Percentiles rank a stretch among this genome's conserved stretches.
Conservation (phyloP, 1,140 invertebrate genomes). For the Tetramorium parvispinum region DNA sequence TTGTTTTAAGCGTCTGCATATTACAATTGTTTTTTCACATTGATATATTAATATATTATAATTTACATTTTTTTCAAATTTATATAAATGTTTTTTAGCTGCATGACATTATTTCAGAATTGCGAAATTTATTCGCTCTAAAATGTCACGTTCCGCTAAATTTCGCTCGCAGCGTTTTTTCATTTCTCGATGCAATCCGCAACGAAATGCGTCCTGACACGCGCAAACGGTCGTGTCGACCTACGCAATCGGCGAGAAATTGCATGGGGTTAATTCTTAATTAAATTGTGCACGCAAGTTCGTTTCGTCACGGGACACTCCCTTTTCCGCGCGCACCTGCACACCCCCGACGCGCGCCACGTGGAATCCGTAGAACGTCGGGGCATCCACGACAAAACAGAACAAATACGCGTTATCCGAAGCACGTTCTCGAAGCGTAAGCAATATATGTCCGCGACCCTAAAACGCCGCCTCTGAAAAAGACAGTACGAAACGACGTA, state of each 20-base stretch:
- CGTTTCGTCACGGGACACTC: conserved; percentile 64
- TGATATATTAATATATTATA: neutral
- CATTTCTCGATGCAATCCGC: conserved; percentile 12
- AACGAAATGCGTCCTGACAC: conserved; percentile 7
- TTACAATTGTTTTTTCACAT: neutral
- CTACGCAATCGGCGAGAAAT: neutral
- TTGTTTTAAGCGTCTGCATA: neutral
- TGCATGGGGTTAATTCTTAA: conserved; percentile 72
- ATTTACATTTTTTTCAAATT: neutral
- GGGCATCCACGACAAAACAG: conserved; percentile 27
- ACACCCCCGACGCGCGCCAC: conserved; percentile 41
- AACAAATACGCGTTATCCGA: conserved; percentile 72
- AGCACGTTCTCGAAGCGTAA: conserved; percentile 47
- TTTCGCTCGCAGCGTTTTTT: neutral
- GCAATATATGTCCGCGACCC: conserved; percentile 70
- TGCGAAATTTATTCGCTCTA: conserved; percentile 19
- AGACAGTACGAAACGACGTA: conserved; percentile 65
- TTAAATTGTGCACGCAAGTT: conserved; percentile 63
- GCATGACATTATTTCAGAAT: neutral
- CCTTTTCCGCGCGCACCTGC: conserved; percentile 64
- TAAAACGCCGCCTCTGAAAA: conserved; percentile 68
- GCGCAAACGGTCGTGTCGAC: neutral
- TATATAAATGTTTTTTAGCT: neutral
- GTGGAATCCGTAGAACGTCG: conserved; percentile 71
- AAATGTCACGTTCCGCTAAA: neutral